A percentile compares a stretch with the other conserved stretches of the same genome.
Conservation (phyloP, 2,797 vertebrate genomes). For the Remorina albescens region DNA sequence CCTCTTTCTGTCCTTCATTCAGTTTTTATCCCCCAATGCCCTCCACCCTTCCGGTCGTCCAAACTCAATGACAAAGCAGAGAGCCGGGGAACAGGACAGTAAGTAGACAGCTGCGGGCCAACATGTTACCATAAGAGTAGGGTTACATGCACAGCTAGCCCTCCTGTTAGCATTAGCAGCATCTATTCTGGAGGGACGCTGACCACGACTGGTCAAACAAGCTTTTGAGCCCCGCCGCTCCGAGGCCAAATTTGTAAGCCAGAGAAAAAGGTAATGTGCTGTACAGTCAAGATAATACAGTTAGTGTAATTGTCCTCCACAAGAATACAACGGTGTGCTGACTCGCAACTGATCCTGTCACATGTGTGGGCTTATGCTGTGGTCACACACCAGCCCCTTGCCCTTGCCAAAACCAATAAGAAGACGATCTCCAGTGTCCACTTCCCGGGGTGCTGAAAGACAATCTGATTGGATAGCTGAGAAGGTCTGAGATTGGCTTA, state of each 20-base stretch:
- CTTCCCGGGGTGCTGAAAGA: slow-evolving; percentile 77
- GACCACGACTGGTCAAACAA: slow-evolving; percentile 5
- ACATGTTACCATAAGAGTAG: slow-evolving; percentile 79
- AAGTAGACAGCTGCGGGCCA: slow-evolving; percentile 77
- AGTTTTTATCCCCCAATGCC: slow-evolving; percentile 58
- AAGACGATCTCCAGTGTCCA: slow-evolving; percentile 72
- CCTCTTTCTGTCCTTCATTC: slow-evolving; percentile 74
- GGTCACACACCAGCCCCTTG: slow-evolving; percentile 62
- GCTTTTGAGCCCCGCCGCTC: slow-evolving; percentile 9
- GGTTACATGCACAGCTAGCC: slow-evolving; percentile 71
- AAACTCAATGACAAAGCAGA: slow-evolving; percentile 84
- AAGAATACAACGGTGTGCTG: slow-evolving; percentile 28
- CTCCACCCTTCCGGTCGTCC: slow-evolving; percentile 69
- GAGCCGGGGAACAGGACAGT: slow-evolving; percentile 71
- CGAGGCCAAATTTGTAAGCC: slow-evolving; percentile 3
- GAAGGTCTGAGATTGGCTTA: slow-evolving; percentile 77
- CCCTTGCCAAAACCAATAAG: slow-evolving; percentile 74
- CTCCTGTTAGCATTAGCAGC: slow-evolving; percentile 70
- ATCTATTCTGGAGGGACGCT: slow-evolving; percentile 55
- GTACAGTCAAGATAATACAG: not conserved
- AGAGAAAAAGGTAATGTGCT: not conserved
- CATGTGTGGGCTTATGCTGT: slow-evolving; percentile 62
- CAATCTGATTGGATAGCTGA: slow-evolving; percentile 79
- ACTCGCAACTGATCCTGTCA: slow-evolving; percentile 38
- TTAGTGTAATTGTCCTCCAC: slow-evolving; percentile 22